These are phyloP conservation scores for Anarrhichthys ocellatus DNA, from an alignment of 2,113 vertebrate genomes.

Conservation along the genomic window DNA sequence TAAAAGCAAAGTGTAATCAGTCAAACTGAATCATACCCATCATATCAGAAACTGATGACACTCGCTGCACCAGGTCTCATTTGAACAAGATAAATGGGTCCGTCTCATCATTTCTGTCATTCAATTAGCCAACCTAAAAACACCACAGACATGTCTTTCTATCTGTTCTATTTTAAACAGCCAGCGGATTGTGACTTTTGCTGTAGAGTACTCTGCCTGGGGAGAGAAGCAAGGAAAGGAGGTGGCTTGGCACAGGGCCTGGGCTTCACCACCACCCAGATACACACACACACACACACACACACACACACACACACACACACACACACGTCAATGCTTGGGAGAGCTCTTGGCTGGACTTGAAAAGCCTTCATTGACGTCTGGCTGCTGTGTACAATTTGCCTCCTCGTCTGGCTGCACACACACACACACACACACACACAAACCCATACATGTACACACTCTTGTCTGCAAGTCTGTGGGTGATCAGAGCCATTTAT, in stretches of 20 bases:
- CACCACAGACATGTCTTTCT: not conserved
- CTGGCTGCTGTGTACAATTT: constrained; percentile 75
- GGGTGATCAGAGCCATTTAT: constrained; percentile 71
- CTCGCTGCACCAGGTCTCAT: not conserved
- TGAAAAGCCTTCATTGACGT: constrained; percentile 70
- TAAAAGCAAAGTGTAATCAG: not conserved
- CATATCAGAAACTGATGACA: not conserved
- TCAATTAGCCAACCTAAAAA: not conserved
- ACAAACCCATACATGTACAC: not conserved
- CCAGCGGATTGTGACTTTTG: constrained; percentile 68
- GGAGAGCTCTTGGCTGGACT: constrained; percentile 73
- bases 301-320: constrained; percentile 10
- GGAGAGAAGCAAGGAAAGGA: constrained; percentile 63
- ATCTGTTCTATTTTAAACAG: constrained; percentile 24
- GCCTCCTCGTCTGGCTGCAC: constrained; percentile 70
- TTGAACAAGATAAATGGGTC: not conserved
- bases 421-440: constrained; percentile 12
- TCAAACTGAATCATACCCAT: not conserved
- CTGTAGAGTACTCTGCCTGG: constrained; percentile 59
- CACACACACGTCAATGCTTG: constrained; percentile 22
- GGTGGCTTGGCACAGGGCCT: constrained; percentile 69
- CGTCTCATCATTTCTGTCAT: not conserved
- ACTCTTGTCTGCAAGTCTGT: constrained; percentile 69
- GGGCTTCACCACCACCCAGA: constrained; percentile 17
- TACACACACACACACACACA: constrained; percentile 23